A percentile compares a stretch with the other conserved stretches of the same genome.
These are phyloP conservation scores for Phyllotis vaccarum DNA, from an alignment of 2,797 vertebrate species.

Conservation along the genomic window DNA sequence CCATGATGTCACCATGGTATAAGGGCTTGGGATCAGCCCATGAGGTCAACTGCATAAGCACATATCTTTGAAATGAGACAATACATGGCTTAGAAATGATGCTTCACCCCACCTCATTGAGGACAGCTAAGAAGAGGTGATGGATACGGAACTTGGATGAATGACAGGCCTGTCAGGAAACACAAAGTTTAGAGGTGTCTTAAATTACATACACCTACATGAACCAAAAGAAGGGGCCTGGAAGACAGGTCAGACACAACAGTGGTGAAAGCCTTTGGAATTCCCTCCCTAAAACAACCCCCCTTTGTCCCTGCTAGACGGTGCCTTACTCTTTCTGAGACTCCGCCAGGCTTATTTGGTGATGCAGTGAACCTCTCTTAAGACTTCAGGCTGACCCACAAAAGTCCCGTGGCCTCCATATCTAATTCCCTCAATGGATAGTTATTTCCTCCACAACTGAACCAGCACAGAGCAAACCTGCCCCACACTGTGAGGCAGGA, in stretches of 20 bases:
- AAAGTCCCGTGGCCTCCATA: background rate
- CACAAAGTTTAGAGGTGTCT: background rate
- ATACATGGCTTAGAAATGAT: background rate
- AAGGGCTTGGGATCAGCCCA: background rate
- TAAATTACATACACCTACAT: background rate
- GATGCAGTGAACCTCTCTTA: background rate
- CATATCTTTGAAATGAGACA: background rate
- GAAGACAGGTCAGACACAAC: background rate
- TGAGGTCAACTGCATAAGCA: background rate
- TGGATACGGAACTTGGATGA: background rate
- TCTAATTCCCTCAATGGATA: background rate
- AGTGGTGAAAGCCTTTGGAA: background rate
- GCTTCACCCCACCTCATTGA: background rate
- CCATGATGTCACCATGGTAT: too few species aligned
- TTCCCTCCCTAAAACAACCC: too few species aligned
- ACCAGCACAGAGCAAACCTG: background rate
- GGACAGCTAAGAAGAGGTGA: background rate
- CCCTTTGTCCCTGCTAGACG: background rate
- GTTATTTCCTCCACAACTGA: background rate
- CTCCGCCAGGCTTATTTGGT: background rate
- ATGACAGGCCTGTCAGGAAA: background rate
- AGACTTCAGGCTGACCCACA: too few species aligned
- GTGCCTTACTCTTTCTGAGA: background rate
- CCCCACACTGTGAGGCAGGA: fast-evolving
- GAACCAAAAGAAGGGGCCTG: background rate